Base-by-base conservation (phyloP, 2,797 vertebrate genomes). In the Scomberomorus guttatus region DNA sequence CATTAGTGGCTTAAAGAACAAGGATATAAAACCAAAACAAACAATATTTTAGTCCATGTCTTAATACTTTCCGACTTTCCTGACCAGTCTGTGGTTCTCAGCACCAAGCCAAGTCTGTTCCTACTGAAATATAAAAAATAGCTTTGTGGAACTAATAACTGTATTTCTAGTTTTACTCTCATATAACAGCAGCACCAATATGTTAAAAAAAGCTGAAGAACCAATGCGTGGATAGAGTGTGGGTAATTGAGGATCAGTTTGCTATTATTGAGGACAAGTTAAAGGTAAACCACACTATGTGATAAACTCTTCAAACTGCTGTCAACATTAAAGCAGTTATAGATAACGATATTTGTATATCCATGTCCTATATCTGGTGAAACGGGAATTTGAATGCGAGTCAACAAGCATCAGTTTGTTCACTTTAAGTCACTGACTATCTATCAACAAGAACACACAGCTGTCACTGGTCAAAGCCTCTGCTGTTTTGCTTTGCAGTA, bases 301-400 rank as follows among this genome's bases (percentile, higher is more conserved):
- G 34, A 51, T 64, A n/a, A 67, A 13, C 39, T 32, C 11, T 57
- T 6, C 9, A 17, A 20, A 32, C 2, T 64, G 20, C 39, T 14
- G n/a, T 44, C 3, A 61, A 27, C n/a, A 34, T 18, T 22, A 20
- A 46, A 55, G 27, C 24, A 29, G 6, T 18, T 52, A 15, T 1
- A 18, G 6, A 63, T 70, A 46, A 37, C 18, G 6, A 10, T 18
- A 56, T 77, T 58, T 72, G 61, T 57, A 32, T 79, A 17, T 50
- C 42, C 50, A 11, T 10, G 18, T 0, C 25, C 1, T 52, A 39
- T 25, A 73, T 60, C 39, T 32, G 17, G 0, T 52, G 37, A 25
- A 4, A 50, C 44, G 27, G 24, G n/a, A 44, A 69, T 75, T 79
- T 80, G 22, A 75, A 70, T 72, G n/a, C 37, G 10, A 42, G 18